These are phyloP conservation scores for Apocrypta bakeri DNA, from an alignment of 1,140 invertebrate species.

Conservation along the genomic window DNA sequence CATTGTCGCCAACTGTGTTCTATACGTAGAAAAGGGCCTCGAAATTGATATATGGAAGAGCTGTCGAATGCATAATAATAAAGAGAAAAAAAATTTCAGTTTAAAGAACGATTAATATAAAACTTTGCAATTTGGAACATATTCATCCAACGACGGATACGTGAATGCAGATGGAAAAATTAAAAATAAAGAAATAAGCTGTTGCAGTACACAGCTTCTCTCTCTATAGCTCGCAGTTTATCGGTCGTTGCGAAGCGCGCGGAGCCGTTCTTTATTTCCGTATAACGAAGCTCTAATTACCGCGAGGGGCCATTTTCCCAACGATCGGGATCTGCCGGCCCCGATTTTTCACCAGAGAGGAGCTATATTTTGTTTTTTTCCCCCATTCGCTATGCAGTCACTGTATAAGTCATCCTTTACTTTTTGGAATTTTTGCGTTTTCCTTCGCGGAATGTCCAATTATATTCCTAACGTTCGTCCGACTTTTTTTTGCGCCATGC, in stretches of 20 bases:
- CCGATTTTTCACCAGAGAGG: conserved; percentile 26
- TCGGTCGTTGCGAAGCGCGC: conserved; percentile 49
- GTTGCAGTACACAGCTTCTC: too few species aligned
- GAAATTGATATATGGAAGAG: conserved; percentile 20
- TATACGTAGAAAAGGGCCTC: background rate
- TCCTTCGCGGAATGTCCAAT: conserved; percentile 17
- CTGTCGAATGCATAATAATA: background rate
- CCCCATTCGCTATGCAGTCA: background rate
- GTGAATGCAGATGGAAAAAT: background rate
- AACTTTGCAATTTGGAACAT: background rate
- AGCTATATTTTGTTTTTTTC: background rate
- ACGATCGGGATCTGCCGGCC: conserved; percentile 27
- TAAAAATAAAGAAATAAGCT: too few species aligned
- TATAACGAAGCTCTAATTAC: conserved; percentile 57
- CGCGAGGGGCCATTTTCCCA: conserved; percentile 53
- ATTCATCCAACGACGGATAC: background rate
- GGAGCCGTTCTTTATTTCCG: conserved; percentile 56
- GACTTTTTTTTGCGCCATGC: background rate
- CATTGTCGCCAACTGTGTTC: background rate
- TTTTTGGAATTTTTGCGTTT: conserved; percentile 23
- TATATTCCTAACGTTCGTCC: background rate
- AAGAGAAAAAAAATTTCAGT: background rate
- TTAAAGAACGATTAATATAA: conserved; percentile 10
- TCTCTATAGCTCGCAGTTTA: conserved; percentile 57
- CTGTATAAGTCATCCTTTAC: too few species aligned